Base-by-base conservation (phyloP, 2,888 invertebrate species). In the Sussaba pulchella region DNA sequence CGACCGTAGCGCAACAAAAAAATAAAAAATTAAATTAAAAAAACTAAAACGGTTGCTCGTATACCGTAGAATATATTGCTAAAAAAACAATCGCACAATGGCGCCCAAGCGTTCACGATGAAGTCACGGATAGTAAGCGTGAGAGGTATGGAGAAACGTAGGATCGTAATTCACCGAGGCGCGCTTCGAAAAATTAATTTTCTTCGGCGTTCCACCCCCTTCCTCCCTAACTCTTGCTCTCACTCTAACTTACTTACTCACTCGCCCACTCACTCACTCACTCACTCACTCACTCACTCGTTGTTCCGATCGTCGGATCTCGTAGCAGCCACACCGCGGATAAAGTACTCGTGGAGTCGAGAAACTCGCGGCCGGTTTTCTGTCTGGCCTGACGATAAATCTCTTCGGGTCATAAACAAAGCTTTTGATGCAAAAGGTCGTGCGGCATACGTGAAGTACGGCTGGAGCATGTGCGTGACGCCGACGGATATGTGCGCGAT, bases 401-500 rank as follows among this genome's bases (percentile, higher is more conserved):
- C 88, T 88, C 85, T 84, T 86, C 87, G 87, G 88, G 81, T 85
- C 88, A 90, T 91, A 91, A 92, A 92, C 90, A 90, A 89, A 88
- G 88, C 89, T 89, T 90, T 91, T 90, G 88, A 89, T 88, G 89
- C 88, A 87, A 89, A 89, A 90, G 90, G 87, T 89, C 87, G 90
- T 81, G 73, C 81, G 74, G 69, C 61, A 59, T 70, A 78, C 78
- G 78, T 78, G 74, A 52, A 73, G 74, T 72, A 69, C 41, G 64
- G 76, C 84, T 86, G 89, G 87, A 89, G 89, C 91, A 91, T 90
- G 87, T 90, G 91, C 91, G 91, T 91, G 90, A 91, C 91, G 90
- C 87, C 85, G 81, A 77, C 81, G 81, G 78, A 73, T 78, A 74
- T 66, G 81, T 74, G 81, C 81, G 78, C 81, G 81, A 81, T 78